Percentiles rank a stretch among this genome's conserved stretches.
phyloP scores from a whole-genome alignment of 2,888 invertebrate species.

The Aethes cnicana region DNA sequence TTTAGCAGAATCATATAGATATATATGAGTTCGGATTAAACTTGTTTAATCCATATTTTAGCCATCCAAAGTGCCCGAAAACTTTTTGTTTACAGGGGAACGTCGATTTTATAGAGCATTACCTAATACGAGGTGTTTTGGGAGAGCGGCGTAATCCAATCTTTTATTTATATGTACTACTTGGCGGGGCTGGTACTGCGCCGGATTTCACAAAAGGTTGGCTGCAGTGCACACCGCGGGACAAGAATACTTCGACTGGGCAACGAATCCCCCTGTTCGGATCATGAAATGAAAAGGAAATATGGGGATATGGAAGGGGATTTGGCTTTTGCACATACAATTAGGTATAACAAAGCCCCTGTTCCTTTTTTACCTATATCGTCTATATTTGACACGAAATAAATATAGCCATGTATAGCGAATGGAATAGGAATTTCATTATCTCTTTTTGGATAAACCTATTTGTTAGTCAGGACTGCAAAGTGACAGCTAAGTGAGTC shows the following conservation, averaged over 20 bases:
- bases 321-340: too few relatives aligned
- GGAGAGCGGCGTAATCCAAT: conserved; percentile 43
- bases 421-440: too few relatives aligned
- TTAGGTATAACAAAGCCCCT: too few relatives aligned
- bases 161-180: conserved; percentile 48
- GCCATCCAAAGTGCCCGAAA: conserved; percentile 36
- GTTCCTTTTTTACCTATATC: too few relatives aligned
- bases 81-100: conserved; percentile 32
- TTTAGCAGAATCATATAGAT: neutral
- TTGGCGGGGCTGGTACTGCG: conserved; percentile 17
- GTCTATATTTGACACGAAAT: too few relatives aligned
- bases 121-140: conserved; percentile 40
- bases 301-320: neutral
- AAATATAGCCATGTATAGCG: too few relatives aligned
- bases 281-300: neutral
- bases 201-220: conserved; percentile 23
- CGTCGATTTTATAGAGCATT: conserved; percentile 42
- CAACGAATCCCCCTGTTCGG: too few relatives aligned
- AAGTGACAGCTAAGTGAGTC: too few relatives aligned
- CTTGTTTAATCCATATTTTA: conserved; percentile 19
- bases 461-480: too few relatives aligned
- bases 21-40: conserved; percentile 12
- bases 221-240: conserved; percentile 8
- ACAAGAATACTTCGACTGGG: neutral
- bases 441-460: too few relatives aligned